These are phyloP conservation scores for Halcyon smyrnensis DNA, from an alignment of 2,797 vertebrate genomes.

Conservation along the genomic window DNA sequence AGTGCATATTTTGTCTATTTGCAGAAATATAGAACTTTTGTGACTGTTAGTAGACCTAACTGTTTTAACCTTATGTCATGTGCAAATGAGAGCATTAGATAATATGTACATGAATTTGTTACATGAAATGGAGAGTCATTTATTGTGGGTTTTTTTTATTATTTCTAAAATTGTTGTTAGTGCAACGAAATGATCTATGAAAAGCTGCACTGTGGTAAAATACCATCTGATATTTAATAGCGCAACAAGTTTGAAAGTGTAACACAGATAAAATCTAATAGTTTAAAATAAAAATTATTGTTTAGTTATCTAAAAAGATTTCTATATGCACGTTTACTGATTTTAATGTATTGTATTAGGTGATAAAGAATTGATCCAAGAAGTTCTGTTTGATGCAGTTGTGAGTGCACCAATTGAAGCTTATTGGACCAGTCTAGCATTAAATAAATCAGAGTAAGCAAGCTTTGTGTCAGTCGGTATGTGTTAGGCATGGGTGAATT, in stretches of 20 bases:
- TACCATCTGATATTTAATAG: background rate
- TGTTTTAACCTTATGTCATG: background rate
- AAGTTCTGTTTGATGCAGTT: constrained; percentile 95
- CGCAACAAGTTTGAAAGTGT: background rate
- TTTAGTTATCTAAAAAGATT: background rate
- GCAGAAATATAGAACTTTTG: background rate
- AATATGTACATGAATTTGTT: background rate
- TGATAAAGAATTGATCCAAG: constrained; percentile 93
- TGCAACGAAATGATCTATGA: background rate
- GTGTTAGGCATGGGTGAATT: background rate
- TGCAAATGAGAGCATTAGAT: background rate
- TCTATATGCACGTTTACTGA: background rate
- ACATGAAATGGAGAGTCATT: background rate
- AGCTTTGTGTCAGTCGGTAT: background rate
- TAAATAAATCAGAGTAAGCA: constrained; percentile 96
- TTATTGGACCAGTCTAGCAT: constrained; percentile 95
- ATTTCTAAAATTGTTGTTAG: background rate
- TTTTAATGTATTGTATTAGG: constrained; percentile 76
- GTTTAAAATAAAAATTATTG: background rate
- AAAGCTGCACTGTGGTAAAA: background rate
- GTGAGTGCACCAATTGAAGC: constrained; percentile 95
- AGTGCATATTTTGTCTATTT: background rate
- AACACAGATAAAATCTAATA: background rate
- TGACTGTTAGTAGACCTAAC: background rate
- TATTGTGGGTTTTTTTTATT: background rate